Evolutionary conservation across 2,888 invertebrate species (phyloP), one percentile per base, ranked within the genome.

Genomic region (Osmoderma eremita): DNA sequence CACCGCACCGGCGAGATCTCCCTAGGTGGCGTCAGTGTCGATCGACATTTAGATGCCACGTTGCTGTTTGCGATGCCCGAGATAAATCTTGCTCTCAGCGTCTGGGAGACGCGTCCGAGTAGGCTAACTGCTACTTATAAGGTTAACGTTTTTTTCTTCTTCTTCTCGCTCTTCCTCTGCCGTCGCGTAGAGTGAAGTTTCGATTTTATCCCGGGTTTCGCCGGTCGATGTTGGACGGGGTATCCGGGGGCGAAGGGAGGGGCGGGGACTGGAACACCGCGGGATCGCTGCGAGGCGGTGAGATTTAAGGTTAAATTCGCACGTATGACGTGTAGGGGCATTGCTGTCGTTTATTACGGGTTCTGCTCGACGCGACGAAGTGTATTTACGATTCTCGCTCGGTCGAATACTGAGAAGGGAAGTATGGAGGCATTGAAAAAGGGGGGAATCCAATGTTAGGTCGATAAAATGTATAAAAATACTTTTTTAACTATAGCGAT

Each of bases 51-150:
- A 17, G 17, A 75, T 75, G 74, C 75, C 76, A 75, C 68, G n/a
- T 67, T 69, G 72, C 72, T 71, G 73, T 49, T 73, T 73, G 75
- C 74, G 72, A 73, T 71, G 69, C 68, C 73, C 75, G 74, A 72
- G 69, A 72, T 69, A 71, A 70, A 71, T 73, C 73, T 73, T 71
- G 73, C 70, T 58, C 64, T 74, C 76, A 74, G 72, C 75, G 70
- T 74, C 75, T 73, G 75, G 75, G 75, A n/a, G n/a, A n/a, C n/a
- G n/a, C n/a, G n/a, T n/a, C n/a, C n/a, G n/a, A n/a, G 30, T 6
- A 30, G 30, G 30, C 10, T 24, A 24, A 20, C 48, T 48, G 18
- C 17, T 48, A 48, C 48, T 48, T 48, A 48, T 48, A 48, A 48
- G 48, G 48, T 48, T 48, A 48, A 48, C 15, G 67, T 67, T 69